These are phyloP conservation scores for Gymnothorax javanicus DNA, from an alignment of 2,797 vertebrate species.

Conservation along the genomic window DNA sequence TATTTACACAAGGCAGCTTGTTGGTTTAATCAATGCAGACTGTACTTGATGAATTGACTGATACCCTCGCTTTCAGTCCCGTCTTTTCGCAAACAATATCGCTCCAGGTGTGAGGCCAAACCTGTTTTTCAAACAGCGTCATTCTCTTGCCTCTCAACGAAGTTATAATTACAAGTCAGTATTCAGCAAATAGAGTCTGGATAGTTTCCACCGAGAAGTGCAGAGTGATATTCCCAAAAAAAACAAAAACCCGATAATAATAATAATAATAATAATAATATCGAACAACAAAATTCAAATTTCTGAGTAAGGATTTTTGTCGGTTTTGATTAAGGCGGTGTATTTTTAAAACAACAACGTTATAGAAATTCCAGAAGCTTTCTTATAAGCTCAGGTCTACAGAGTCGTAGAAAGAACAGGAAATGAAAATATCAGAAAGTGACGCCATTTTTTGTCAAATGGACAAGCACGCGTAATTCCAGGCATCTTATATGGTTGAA, in stretches of 20 bases:
- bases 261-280: not conserved
- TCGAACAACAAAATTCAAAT: not conserved
- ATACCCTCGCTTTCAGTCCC: slow-evolving; percentile 21
- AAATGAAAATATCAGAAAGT: slow-evolving; percentile 22
- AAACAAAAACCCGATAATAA: not conserved
- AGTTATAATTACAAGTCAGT: slow-evolving; percentile 56
- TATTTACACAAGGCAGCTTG: slow-evolving; percentile 67
- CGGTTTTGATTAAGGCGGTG: not conserved
- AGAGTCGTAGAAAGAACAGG: not conserved
- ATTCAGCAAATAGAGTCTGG: slow-evolving; percentile 48
- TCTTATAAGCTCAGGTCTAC: not conserved
- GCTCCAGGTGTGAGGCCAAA: slow-evolving; percentile 50
- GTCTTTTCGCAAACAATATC: slow-evolving; percentile 43
- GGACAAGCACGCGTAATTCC: slow-evolving; percentile 13
- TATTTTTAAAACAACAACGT: not conserved
- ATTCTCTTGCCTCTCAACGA: slow-evolving; percentile 32
- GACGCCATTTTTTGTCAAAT: slow-evolving; percentile 18
- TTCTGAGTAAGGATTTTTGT: not conserved
- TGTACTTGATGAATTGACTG: slow-evolving; percentile 61
- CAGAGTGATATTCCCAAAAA: not conserved
- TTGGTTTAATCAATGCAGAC: slow-evolving; percentile 75
- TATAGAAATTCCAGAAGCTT: not conserved
- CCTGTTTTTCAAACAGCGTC: not conserved
- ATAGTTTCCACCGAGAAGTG: slow-evolving; percentile 30
- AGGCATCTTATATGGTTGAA: slow-evolving; percentile 23